A percentile compares a stretch with the other conserved stretches of the same genome.
phyloP scores from a whole-genome alignment of 2,113 vertebrate species.

The Circaetus gallicus region DNA sequence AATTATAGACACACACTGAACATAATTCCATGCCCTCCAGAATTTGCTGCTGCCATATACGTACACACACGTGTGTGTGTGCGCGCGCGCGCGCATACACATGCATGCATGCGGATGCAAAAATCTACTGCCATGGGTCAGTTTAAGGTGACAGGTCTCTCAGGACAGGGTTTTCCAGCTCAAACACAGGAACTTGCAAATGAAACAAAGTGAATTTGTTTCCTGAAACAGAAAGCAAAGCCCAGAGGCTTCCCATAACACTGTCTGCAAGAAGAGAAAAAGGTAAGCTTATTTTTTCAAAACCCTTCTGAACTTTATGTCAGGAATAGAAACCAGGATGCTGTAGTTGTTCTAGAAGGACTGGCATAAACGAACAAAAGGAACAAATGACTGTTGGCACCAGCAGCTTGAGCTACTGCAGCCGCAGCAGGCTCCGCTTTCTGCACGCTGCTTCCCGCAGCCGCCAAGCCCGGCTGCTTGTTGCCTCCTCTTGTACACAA shows the following conservation, averaged over 20 bases:
- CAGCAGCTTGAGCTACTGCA: background rate
- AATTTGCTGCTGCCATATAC: background rate
- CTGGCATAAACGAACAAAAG: background rate
- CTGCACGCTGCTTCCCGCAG: background rate
- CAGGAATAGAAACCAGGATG: background rate
- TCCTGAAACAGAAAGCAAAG: background rate
- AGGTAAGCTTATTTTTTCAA: background rate
- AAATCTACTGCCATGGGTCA: background rate
- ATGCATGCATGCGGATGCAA: background rate
- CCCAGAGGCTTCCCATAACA: background rate
- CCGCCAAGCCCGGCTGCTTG: accelerated
- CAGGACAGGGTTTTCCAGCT: background rate
- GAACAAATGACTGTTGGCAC: background rate
- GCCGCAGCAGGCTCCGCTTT: background rate
- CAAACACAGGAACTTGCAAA: background rate
- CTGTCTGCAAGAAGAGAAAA: background rate
- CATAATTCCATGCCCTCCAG: background rate
- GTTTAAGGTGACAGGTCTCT: background rate
- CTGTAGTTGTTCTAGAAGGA: background rate
- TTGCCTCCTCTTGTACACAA: background rate
- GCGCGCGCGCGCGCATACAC: too few relatives aligned
- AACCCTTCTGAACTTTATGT: background rate
- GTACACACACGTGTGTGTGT: accelerated
- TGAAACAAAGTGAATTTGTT: background rate
- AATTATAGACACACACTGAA: background rate